These are phyloP conservation scores for Cynodonichthys magdalenae DNA, from an alignment of 2,797 vertebrate species.

Conservation along the genomic window DNA sequence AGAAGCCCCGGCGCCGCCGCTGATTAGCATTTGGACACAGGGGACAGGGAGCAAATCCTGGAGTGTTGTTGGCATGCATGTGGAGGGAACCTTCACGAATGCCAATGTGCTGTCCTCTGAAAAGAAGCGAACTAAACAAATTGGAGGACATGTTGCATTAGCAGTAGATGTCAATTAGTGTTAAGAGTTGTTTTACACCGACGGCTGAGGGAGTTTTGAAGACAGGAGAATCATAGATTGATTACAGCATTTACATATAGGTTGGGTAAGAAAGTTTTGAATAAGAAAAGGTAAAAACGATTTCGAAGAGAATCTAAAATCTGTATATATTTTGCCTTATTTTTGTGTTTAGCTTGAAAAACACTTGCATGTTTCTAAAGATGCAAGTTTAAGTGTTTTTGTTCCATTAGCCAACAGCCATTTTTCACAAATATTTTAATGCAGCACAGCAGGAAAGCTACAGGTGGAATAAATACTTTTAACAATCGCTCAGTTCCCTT, in stretches of 20 bases:
- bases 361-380: constrained; percentile 2
- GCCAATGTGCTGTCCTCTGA: constrained; percentile 56
- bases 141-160: constrained; percentile 65
- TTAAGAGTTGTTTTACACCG: constrained; percentile 34
- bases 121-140: constrained; percentile 62
- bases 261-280: background rate
- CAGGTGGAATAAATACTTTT: background rate
- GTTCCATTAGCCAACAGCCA: background rate
- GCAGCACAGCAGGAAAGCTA: background rate
- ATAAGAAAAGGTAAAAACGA: background rate
- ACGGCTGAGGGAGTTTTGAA: constrained; percentile 17
- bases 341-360: background rate
- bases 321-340: background rate
- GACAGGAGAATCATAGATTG: background rate
- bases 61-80: constrained; percentile 61
- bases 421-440: background rate
- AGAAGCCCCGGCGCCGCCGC: constrained; percentile 54
- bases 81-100: constrained; percentile 56
- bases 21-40: constrained; percentile 74
- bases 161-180: constrained; percentile 51
- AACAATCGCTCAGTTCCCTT: background rate
- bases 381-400: background rate
- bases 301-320: background rate
- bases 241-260: background rate
- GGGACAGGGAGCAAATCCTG: constrained; percentile 58